Evolutionary conservation across 2,113 vertebrate species (phyloP).

Genomic region (western clawed frog (Xenopus tropicalis)): DNA sequence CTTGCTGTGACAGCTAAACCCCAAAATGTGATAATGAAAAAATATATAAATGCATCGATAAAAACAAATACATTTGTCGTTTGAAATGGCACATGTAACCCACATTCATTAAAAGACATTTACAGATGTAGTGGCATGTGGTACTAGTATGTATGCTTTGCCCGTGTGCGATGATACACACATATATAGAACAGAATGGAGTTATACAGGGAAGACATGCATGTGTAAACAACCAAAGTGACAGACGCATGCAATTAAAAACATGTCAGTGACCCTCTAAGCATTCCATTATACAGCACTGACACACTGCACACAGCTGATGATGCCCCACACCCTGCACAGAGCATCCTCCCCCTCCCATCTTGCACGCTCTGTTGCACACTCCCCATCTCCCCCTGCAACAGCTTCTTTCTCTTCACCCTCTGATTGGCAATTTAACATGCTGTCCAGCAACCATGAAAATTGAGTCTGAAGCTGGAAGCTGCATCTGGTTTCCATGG

Average conservation of each 20-base stretch:
- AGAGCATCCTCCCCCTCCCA: not conserved
- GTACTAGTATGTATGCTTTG: not conserved
- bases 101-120: not conserved
- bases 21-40: too few species aligned
- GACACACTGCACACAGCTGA: conserved; percentile 37
- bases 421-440: conserved; percentile 50
- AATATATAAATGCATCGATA: too few species aligned
- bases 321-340: not conserved
- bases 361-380: not conserved
- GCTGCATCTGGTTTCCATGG: conserved; percentile 72
- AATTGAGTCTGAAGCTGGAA: conserved; percentile 47
- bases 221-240: conserved; percentile 25
- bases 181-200: not conserved
- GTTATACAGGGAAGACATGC: conserved; percentile 1
- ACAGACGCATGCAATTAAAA: not conserved
- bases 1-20: too few species aligned
- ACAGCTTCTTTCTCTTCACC: conserved; percentile 49
- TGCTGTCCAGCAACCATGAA: conserved; percentile 51
- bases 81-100: too few species aligned
- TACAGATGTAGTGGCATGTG: conserved; percentile 4
- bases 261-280: conserved; percentile 26
- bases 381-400: conserved; percentile 6
- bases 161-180: not conserved
- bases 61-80: not conserved
- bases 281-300: conserved; percentile 25